These are phyloP conservation scores for Palythoa caribaeorum DNA, from an alignment of 92 coral and sea anemone genomes.

Conservation along the genomic window DNA sequence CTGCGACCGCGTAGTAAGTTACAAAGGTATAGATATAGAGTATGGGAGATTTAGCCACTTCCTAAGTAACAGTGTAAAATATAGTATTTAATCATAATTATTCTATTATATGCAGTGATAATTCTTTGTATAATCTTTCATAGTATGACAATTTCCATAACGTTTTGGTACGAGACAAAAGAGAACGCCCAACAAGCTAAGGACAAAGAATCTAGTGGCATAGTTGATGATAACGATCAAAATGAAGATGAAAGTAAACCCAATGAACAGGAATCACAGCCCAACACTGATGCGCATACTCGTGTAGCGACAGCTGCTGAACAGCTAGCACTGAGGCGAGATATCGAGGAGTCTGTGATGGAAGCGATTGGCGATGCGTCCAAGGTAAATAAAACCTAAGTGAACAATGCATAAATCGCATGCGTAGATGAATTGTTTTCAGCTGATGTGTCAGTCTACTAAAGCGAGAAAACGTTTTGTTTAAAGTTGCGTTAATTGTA, in stretches of 20 bases:
- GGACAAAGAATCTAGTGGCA: neutral
- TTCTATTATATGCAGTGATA: neutral
- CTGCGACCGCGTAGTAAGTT: too few species aligned
- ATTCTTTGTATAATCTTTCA: neutral
- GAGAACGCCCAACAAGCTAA: neutral
- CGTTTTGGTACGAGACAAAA: conserved; percentile 90
- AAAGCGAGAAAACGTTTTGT: neutral
- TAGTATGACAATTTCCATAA: conserved; percentile 91
- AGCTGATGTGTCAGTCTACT: neutral
- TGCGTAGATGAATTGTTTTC: neutral
- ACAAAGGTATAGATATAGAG: too few species aligned
- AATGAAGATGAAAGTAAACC: neutral
- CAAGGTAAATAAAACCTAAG: conserved; percentile 37
- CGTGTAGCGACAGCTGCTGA: conserved; percentile 52
- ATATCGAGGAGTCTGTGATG: conserved; percentile 59
- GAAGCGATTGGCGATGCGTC: conserved; percentile 56
- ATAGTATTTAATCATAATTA: neutral
- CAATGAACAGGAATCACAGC: neutral
- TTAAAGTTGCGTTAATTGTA: too few species aligned
- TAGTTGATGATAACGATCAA: neutral
- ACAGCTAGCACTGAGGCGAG: conserved; percentile 60
- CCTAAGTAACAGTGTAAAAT: too few species aligned
- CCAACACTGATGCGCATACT: conserved; percentile 11
- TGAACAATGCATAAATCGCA: neutral
- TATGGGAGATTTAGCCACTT: too few species aligned